Percentiles rank a stretch among this genome's conserved stretches.
Evolutionary conservation across 2,888 invertebrate species (phyloP).

Genomic region (Microctonus brassicae): DNA sequence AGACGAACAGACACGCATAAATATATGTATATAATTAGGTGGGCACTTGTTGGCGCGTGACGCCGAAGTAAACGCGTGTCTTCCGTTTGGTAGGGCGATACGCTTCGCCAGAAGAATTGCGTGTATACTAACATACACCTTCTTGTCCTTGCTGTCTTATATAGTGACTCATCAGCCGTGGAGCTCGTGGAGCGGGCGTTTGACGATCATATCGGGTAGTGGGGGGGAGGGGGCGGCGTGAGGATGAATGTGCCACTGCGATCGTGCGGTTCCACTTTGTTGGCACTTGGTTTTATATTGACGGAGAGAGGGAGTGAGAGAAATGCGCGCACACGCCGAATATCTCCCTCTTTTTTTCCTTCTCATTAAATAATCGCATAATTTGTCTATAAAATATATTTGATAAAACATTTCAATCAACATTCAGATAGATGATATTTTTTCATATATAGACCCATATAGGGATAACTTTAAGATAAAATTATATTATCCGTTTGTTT

Average conservation of each 20-base stretch:
- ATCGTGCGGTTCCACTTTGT: conserved; percentile 37
- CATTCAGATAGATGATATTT: too few species aligned
- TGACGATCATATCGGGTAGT: conserved; percentile 37
- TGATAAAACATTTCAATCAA: too few species aligned
- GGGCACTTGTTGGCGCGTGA: not conserved
- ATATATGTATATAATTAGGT: not conserved
- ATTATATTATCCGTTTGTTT: too few species aligned
- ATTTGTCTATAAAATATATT: not conserved
- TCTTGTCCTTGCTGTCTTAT: conserved; percentile 70
- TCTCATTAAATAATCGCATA: not conserved
- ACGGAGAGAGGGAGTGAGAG: not conserved
- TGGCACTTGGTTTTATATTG: conserved; percentile 6
- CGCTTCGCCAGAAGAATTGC: conserved; percentile 66
- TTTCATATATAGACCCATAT: too few species aligned
- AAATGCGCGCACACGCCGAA: conserved; percentile 7
- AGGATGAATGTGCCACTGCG: conserved; percentile 37
- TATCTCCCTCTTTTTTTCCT: conserved; percentile 8
- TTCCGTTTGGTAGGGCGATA: conserved; percentile 44
- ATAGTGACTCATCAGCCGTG: conserved; percentile 68
- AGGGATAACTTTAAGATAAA: too few species aligned
- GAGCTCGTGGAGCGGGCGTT: conserved; percentile 47
- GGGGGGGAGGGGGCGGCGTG: conserved; percentile 41
- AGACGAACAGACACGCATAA: not conserved
- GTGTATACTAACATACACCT: conserved; percentile 68
- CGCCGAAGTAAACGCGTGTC: conserved; percentile 1